Percentiles rank a stretch among this genome's conserved stretches.
Evolutionary conservation across 2,113 vertebrate genomes (phyloP).

Genomic region (Coreoperca whiteheadi): DNA sequence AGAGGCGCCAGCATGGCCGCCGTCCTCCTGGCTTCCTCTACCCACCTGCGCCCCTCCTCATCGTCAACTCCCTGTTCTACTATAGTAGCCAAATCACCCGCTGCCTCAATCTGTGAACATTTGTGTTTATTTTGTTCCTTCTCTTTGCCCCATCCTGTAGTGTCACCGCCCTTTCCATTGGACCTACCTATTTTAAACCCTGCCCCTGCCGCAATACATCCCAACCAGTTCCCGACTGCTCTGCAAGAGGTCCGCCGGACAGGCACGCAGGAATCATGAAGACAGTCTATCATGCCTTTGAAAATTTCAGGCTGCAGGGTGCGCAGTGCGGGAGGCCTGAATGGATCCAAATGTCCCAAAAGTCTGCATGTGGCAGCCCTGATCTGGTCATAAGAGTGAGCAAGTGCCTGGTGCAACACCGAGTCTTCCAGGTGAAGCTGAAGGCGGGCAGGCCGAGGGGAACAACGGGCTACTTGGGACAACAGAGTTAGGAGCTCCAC

Average conservation of each 20-base stretch:
- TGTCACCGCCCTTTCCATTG: constrained; percentile 16
- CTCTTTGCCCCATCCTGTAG: constrained; percentile 6
- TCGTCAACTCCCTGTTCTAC: constrained; percentile 15
- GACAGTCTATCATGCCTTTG: constrained; percentile 67
- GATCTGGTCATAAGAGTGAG: constrained; percentile 81
- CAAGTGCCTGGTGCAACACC: constrained; percentile 79
- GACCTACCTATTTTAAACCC: constrained; percentile 4
- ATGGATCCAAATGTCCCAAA: constrained; percentile 83
- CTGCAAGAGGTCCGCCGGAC: constrained; percentile 78
- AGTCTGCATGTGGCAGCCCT: constrained; percentile 87
- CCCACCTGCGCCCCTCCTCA: constrained; percentile 64
- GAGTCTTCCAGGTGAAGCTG: constrained; percentile 71
- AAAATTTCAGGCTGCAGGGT: constrained; percentile 64
- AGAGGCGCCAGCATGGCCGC: constrained; percentile 62
- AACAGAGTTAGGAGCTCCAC: constrained; percentile 89
- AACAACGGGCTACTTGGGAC: constrained; percentile 80
- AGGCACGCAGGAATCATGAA: constrained; percentile 68
- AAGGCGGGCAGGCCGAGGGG: constrained; percentile 63
- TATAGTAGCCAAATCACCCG: neutral
- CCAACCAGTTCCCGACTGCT: constrained; percentile 82
- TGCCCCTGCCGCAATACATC: constrained; percentile 52
- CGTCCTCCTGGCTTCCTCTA: constrained; percentile 68
- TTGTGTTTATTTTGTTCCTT: constrained; percentile 41
- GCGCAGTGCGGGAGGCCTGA: neutral
- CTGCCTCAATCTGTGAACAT: neutral